Evolutionary conservation across 2,888 invertebrate species (phyloP), one percentile per base, ranked within the genome.

Genomic region (Hydropsyche betteni): DNA sequence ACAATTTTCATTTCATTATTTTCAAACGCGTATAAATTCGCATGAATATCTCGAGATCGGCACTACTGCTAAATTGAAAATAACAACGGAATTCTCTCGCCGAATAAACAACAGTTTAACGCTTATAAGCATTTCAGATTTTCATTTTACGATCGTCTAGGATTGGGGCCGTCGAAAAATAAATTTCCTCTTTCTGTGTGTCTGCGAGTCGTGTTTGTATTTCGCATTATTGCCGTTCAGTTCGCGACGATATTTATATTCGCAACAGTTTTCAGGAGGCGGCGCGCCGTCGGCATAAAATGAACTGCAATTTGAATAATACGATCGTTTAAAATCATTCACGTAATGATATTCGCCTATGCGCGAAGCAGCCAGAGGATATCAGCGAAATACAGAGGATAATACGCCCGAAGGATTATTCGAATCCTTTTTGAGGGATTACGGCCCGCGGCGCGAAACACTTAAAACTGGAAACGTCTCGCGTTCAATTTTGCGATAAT

Each of bases 251-350:
- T 44, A 44, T 44, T 44, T 44, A 44, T 44, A 44, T 44, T 44
- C 44, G 44, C 69, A 69, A 58, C 33, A 55, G 72, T 55, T 72
- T 72, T 72, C 72, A 55, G 72, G 38, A 72, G 70, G 51, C 70
- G 55, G 44, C 72, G 55, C 38, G 58, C 72, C 38, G 44, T 44
- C 55, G 72, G 72, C 72, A 72, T 72, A 72, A 72, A 72, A 72
- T 72, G 72, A 72, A 72, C 58, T 72, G 72, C 61, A 72, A 72
- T 72, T 72, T 72, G 72, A 72, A 72, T 72, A 72, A 72, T 72
- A 58, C 72, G 72, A 72, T 72, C 72, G 33, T 72, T 72, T 72
- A 72, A 72, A 72, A 72, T 72, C 72, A 72, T 72, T 72, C 72
- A 72, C 58, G 72, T 72, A 72, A 72, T 72, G 72, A 72, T 72